Base-by-base conservation (phyloP, 1,140 invertebrate species). In the Drosophila oshimai region DNA sequence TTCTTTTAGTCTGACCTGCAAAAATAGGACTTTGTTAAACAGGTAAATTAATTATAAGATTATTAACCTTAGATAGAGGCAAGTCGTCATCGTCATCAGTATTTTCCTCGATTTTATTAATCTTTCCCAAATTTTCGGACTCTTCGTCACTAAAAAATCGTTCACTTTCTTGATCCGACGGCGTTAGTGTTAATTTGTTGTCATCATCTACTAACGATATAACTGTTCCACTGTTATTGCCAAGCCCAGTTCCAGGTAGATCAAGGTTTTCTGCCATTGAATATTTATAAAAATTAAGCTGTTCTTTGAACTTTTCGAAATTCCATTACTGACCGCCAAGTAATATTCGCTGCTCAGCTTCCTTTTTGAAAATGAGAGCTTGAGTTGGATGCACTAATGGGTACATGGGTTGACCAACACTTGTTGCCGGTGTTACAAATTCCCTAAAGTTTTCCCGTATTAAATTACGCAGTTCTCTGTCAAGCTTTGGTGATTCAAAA, bases 401-500 rank as follows among this genome's bases (percentile, higher is more conserved):
- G 42, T 67, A 81, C 6, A 60, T 34, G 12, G 60, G n/a, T 42
- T 58, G 81, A 10, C 55, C 33, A 12, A 74, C 91, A 58, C 91
- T 84, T 33, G 92, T 90, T 31, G 92, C 91, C 22, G 93, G 91
- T 41, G 94, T 93, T 83, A 97, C 98, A 91, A 99, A 98, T 92
- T 99, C 97, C 77, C 95, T 94, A 90, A 99, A 99, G 50, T 95
- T 97, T 83, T 98, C 97, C 64, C 96, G 93, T 42, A 99, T 95
- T 88, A 97, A 95, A 55, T 93, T 93, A 37, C 97, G 92, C 45
- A 99, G 92, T 91, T 99, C 98, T 74, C 95, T 93, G 91, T 99
- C 98, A 53, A 99, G 92, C 91, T 98, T 98, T 7, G 95, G 95
- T 90, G 97, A 98, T 81, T 99, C 97, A 92, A 99, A 98, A 41